Evolutionary conservation across 2,888 invertebrate genomes (phyloP), one percentile per base, ranked within the genome.

Genomic region (Hipparchia semele): DNA sequence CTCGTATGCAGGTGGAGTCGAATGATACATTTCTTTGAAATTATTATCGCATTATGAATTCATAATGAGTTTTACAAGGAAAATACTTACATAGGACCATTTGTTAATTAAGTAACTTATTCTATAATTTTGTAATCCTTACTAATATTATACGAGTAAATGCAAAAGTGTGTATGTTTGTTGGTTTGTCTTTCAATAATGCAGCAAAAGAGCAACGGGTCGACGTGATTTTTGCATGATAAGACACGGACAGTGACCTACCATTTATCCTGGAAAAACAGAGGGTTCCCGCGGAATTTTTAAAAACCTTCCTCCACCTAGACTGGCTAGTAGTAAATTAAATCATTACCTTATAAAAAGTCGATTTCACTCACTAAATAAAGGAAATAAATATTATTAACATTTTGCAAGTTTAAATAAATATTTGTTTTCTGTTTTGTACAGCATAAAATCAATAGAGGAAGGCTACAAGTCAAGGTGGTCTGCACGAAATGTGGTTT

Each of bases 41-140:
- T 71, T 73, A 71, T 67, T 68, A 69, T 49, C 12, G 64, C 65
- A 73, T 71, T 59, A 70, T 64, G 67, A 73, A 73, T 65, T 71
- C 68, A 13, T 67, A 71, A 70, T 8, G 49, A 67, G 13, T 46
- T 51, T 60, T 60, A 73, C 65, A 65, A 68, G 64, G 59, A 58
- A 65, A 56, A 64, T 10, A 12, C 54, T 39, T 61, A 54, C 53
- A 45, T 60, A 23, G n/a, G 39, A 8, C 61, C 45, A 73, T 53
- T 60, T 45, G 33, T n/a, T 60, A 65, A 70, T 62, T 59, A 68
- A 46, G 33, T 59, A 59, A 10, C 33, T 9, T 10, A 10, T 10
- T 23, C 33, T 59, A 59, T 59, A 10, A 9, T 9, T 10, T 23
- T 23, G 23, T 23, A 23, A 23, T 23, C 23, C 23, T 23, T 23